These are phyloP conservation scores for Pavo muticus DNA, from an alignment of 2,113 vertebrate species.

Conservation along the genomic window DNA sequence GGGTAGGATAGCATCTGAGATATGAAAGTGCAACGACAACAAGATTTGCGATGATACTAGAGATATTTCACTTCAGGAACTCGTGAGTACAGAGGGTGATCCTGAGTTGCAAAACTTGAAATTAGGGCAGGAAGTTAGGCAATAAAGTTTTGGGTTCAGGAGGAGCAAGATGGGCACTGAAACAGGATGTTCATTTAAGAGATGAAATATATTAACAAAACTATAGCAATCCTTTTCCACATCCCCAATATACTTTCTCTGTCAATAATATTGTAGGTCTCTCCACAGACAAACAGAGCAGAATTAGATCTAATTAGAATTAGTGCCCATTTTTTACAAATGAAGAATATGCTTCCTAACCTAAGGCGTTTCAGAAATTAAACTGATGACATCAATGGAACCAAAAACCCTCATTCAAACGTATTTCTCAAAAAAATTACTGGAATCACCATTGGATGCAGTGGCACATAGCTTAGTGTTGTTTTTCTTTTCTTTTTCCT, in stretches of 20 bases:
- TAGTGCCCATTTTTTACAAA: neutral
- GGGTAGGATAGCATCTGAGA: neutral
- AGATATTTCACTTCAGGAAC: neutral
- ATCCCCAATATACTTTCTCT: neutral
- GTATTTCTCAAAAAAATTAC: neutral
- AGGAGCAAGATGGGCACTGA: neutral
- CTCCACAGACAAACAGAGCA: neutral
- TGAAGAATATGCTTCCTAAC: neutral
- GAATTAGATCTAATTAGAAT: neutral
- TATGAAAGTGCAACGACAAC: neutral
- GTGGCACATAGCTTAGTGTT: neutral
- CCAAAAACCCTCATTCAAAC: neutral
- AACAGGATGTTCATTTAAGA: neutral
- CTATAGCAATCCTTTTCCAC: neutral
- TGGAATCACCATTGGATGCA: neutral
- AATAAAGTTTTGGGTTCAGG: neutral
- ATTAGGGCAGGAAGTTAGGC: neutral
- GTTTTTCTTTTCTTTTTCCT: accelerated
- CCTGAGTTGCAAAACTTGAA: neutral
- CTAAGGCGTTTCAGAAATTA: neutral
- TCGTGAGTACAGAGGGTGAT: neutral
- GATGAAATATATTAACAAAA: neutral
- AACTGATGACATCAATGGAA: neutral
- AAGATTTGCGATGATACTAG: neutral
- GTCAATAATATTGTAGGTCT: neutral